Percentiles rank a stretch among this genome's conserved stretches.
Conservation (phyloP, 1,140 invertebrate species). For the Neoseiulus cucumeris region DNA sequence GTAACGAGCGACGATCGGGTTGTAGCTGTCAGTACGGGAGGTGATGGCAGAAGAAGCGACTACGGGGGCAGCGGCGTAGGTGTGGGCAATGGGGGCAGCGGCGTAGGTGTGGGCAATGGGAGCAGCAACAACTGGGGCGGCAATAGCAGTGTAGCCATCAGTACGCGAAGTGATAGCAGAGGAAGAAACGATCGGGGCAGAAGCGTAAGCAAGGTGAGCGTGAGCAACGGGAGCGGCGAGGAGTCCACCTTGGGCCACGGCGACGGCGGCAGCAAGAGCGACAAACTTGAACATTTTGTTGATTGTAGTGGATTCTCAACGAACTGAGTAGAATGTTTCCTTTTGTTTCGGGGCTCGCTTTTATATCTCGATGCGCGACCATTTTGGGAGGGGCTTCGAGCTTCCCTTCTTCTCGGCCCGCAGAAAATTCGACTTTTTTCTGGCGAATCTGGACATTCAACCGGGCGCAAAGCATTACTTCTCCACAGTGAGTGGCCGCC, state of each 20-base stretch:
- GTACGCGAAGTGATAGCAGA: not conserved
- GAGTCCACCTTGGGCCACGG: not conserved
- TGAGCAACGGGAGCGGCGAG: conserved; percentile 13
- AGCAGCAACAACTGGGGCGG: not conserved
- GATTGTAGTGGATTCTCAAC: not conserved
- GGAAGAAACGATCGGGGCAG: not conserved
- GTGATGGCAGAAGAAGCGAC: not conserved
- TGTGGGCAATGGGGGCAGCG: conserved; percentile 11
- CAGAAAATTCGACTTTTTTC: no score
- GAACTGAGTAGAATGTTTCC: no score
- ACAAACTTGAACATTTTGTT: not conserved
- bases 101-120: conserved; percentile 12
- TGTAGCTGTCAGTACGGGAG: not conserved
- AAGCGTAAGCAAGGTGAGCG: not conserved
- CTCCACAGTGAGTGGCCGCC: no score
- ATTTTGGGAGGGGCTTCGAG: no score
- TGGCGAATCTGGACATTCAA: no score
- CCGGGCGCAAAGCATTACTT: no score
- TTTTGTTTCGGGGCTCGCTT: no score
- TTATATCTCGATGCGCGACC: no score
- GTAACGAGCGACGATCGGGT: not conserved
- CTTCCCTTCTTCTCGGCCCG: no score
- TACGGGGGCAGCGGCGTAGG: not conserved
- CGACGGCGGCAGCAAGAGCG: conserved; percentile 6
- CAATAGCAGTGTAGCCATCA: not conserved